Evolutionary conservation across 2,113 vertebrate species (phyloP).

Genomic region (Notothenia rossii): DNA sequence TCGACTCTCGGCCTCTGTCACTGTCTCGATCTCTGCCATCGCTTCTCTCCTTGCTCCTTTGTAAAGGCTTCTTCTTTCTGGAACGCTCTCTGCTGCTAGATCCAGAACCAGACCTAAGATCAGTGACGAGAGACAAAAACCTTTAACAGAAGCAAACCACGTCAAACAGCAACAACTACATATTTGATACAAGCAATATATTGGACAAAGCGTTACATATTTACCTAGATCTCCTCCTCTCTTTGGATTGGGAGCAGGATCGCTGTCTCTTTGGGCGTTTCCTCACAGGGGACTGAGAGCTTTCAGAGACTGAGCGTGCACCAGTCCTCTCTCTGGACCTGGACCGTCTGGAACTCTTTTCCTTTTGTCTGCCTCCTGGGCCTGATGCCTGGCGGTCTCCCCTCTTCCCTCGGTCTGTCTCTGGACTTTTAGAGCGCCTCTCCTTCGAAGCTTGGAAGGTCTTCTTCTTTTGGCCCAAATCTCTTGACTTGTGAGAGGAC

Average conservation of each 20-base stretch:
- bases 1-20: constrained; percentile 59
- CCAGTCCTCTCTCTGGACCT: constrained; percentile 81
- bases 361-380: constrained; percentile 33
- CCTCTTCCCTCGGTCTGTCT: constrained; percentile 74
- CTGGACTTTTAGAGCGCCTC: constrained; percentile 76
- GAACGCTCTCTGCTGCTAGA: constrained; percentile 85
- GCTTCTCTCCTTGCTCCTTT: constrained; percentile 77
- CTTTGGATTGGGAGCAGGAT: constrained; percentile 65
- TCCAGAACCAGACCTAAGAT: constrained; percentile 76
- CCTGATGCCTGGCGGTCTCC: constrained; percentile 53
- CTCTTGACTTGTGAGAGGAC: constrained; percentile 69
- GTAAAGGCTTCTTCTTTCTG: constrained; percentile 76
- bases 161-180: background rate
- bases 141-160: background rate
- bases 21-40: constrained; percentile 73
- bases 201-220: background rate
- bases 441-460: constrained; percentile 81
- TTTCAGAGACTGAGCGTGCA: constrained; percentile 82
- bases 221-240: constrained; percentile 65
- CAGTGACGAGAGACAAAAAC: constrained; percentile 17
- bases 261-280: constrained; percentile 74
- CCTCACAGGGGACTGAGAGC: constrained; percentile 78
- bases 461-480: constrained; percentile 49
- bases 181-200: background rate
- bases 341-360: constrained; percentile 76